Evolutionary conservation across 2,888 invertebrate genomes (phyloP).

Genomic region (Anodontia alba): DNA sequence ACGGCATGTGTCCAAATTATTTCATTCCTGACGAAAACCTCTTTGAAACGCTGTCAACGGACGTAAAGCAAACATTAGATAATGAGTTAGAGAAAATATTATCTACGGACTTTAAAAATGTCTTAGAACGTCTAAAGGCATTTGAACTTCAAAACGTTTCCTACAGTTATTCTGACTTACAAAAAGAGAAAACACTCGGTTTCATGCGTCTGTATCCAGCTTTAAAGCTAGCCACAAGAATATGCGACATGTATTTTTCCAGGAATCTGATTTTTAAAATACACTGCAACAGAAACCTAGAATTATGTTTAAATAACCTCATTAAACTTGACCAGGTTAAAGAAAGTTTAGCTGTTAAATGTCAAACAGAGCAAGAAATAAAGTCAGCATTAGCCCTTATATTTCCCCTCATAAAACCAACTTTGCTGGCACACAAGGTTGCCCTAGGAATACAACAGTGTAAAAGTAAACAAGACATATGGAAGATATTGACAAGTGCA

Average conservation of each 20-base stretch:
- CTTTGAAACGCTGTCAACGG: background rate
- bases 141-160: background rate
- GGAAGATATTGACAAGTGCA: background rate
- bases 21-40: constrained; percentile 32
- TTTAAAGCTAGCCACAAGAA: background rate
- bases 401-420: background rate
- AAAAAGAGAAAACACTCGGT: too few species aligned
- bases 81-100: background rate
- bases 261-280: too few species aligned
- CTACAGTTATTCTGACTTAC: background rate
- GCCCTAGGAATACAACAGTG: background rate
- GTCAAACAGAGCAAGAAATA: background rate
- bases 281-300: background rate
- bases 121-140: too few species aligned
- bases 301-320: background rate
- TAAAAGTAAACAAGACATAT: background rate
- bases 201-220: too few species aligned
- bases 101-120: too few species aligned
- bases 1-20: constrained; percentile 26
- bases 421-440: background rate
- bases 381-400: background rate
- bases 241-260: too few species aligned
- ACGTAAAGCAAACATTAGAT: too few species aligned
- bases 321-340: background rate
- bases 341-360: background rate